Conservation (phyloP, 64 coral and sea anemone genomes). For the Montipora sp. region DNA sequence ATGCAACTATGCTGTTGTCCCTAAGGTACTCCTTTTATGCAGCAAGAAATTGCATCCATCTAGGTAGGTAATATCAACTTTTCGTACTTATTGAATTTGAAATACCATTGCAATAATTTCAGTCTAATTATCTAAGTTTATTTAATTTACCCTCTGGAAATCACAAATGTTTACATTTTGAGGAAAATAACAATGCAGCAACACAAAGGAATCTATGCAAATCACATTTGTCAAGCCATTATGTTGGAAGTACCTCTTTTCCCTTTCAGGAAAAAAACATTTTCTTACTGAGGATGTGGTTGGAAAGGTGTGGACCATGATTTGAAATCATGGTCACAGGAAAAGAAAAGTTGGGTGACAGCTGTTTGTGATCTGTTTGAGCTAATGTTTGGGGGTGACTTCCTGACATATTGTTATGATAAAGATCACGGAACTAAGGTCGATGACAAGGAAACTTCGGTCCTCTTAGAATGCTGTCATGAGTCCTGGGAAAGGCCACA, state of each 20-base stretch:
- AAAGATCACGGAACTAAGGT: constrained; percentile 48
- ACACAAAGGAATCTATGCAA: too few species aligned
- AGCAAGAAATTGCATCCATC: neutral
- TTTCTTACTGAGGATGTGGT: constrained; percentile 62
- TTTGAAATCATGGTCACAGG: constrained; percentile 38
- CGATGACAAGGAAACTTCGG: neutral
- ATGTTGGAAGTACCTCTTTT: neutral
- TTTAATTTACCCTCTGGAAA: too few species aligned
- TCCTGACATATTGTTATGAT: constrained; percentile 33
- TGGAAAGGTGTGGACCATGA: constrained; percentile 19
- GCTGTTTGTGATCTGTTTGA: constrained; percentile 39
- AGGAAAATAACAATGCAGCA: too few species aligned
- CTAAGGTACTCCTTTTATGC: neutral
- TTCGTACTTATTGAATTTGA: neutral
- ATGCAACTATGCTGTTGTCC: constrained; percentile 5
- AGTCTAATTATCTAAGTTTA: too few species aligned
- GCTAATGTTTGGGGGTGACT: constrained; percentile 60
- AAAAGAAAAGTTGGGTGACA: constrained; percentile 46
- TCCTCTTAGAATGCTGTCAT: constrained; percentile 19
- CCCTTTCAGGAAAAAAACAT: neutral
- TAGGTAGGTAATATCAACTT: too few species aligned
- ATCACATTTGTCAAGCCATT: neutral
- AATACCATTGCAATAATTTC: too few species aligned
- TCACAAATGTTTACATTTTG: too few species aligned
- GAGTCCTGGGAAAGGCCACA: constrained; percentile 44